phyloP scores from a whole-genome alignment of 2,797 vertebrate genomes.

The Clarias platycephalus region DNA sequence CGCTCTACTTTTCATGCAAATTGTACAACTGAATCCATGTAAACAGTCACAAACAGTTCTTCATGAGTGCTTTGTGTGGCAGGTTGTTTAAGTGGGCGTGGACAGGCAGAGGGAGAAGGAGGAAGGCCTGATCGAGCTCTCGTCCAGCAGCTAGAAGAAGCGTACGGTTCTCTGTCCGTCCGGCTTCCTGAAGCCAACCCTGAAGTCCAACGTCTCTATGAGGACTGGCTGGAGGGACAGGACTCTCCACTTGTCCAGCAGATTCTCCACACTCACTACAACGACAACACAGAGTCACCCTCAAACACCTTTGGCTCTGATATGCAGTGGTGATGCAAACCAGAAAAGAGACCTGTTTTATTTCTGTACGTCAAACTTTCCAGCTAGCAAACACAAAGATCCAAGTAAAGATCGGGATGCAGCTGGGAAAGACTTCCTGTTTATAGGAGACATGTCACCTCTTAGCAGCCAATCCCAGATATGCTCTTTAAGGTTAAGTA shows the following conservation, averaged over 20 bases:
- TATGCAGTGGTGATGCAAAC: constrained; percentile 75
- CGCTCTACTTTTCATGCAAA: not conserved
- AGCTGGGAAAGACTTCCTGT: constrained; percentile 13
- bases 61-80: not conserved
- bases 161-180: constrained; percentile 81
- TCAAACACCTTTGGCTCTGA: constrained; percentile 65
- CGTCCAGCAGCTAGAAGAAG: constrained; percentile 88
- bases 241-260: constrained; percentile 75
- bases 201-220: constrained; percentile 81
- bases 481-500: constrained; percentile 15
- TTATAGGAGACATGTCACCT: constrained; percentile 3
- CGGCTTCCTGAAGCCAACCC: constrained; percentile 78
- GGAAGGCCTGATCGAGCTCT: constrained; percentile 79
- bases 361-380: not conserved
- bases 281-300: constrained; percentile 52
- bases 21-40: not conserved
- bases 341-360: constrained; percentile 17
- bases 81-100: constrained; percentile 93
- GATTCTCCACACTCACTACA: constrained; percentile 82
- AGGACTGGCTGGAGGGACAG: constrained; percentile 87
- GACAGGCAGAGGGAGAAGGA: constrained; percentile 80
- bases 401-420: not conserved
- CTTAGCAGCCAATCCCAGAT: not conserved
- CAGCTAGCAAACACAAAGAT: not conserved
- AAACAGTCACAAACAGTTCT: not conserved